Conservation (phyloP, 2,113 vertebrate genomes). For the Piprites chloris region DNA sequence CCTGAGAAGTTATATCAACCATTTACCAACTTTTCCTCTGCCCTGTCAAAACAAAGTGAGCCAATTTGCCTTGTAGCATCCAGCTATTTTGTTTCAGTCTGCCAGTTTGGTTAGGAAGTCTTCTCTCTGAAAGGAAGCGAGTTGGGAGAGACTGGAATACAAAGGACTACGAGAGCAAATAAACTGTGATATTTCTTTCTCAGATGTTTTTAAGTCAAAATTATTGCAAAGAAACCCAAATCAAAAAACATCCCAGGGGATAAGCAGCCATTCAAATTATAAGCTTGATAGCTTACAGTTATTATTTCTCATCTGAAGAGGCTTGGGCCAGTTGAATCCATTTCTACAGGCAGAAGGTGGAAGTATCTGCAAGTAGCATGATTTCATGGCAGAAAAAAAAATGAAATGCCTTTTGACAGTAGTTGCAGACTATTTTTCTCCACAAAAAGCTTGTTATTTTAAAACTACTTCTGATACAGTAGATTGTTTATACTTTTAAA, state of each 20-base stretch:
- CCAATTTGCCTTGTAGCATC: neutral
- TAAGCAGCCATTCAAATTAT: neutral
- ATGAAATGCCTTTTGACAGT: neutral
- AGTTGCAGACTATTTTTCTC: neutral
- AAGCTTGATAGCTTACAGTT: neutral
- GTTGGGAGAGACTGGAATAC: neutral
- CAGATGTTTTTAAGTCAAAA: neutral
- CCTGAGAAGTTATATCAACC: neutral
- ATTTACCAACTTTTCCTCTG: neutral
- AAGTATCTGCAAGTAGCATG: neutral
- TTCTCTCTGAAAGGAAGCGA: neutral
- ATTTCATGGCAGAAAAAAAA: neutral
- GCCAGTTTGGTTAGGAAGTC: neutral
- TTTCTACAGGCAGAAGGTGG: neutral
- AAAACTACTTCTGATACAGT: neutral
- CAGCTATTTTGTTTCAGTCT: neutral
- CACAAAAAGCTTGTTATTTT: neutral
- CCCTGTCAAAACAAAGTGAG: neutral
- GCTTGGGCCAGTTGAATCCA: neutral
- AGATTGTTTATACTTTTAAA: neutral
- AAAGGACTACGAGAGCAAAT: neutral
- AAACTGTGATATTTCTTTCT: neutral
- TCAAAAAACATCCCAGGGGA: too few species aligned
- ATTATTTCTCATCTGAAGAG: neutral
- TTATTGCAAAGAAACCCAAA: neutral